Evolutionary conservation across 2,113 vertebrate genomes (phyloP).

Genomic region (Melanerpes formicivorus): DNA sequence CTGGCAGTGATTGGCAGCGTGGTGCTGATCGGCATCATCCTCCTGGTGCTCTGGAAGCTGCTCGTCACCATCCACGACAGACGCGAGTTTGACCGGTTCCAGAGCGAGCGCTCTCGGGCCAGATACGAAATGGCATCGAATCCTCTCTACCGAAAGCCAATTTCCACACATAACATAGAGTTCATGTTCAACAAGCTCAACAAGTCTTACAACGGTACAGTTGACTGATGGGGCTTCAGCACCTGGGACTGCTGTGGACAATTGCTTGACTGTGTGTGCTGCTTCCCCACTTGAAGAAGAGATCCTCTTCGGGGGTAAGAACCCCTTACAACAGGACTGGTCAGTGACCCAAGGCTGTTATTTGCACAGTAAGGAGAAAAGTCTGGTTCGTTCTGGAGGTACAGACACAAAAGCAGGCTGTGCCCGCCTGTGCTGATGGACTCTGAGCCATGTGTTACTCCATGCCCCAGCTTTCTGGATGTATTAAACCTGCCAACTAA

Average conservation of each 20-base stretch:
- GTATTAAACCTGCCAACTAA: constrained; percentile 52
- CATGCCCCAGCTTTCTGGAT: constrained; percentile 35
- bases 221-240: constrained; percentile 81
- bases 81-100: constrained; percentile 91
- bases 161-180: constrained; percentile 86
- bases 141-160: constrained; percentile 92
- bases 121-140: constrained; percentile 97
- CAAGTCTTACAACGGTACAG: constrained; percentile 89
- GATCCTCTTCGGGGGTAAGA: constrained; percentile 45
- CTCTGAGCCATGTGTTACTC: neutral
- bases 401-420: neutral
- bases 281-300: constrained; percentile 52
- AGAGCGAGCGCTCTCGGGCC: constrained; percentile 90
- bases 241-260: constrained; percentile 14
- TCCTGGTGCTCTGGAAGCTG: constrained; percentile 92
- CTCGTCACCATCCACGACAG: constrained; percentile 94
- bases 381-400: constrained; percentile 33
- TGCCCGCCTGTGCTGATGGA: constrained; percentile 1
- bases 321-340: constrained; percentile 24
- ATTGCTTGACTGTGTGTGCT: constrained; percentile 24
- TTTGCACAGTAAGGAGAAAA: constrained; percentile 51
- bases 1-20: constrained; percentile 90
- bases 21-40: constrained; percentile 86
- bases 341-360: constrained; percentile 11
- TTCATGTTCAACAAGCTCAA: constrained; percentile 87